Evolutionary conservation across 2,797 vertebrate species (phyloP), one percentile per base, ranked within the genome.

Genomic region (Saxicola maurus): DNA sequence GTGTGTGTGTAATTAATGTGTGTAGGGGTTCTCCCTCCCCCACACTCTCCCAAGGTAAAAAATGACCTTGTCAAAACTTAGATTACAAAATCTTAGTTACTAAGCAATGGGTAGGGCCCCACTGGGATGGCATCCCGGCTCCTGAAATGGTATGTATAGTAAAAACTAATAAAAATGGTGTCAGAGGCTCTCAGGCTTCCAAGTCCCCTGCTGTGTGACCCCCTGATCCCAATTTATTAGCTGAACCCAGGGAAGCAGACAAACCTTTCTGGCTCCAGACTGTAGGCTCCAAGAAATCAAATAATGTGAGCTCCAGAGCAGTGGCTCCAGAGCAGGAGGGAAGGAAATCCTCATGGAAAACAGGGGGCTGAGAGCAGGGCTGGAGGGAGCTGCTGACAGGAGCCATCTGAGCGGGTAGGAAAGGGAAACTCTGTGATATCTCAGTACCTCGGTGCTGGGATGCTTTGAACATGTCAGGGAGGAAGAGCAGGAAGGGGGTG

Each of bases 121-220:
- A 93, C 95, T 95, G 97, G 97, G 97, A 96, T 97, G 97, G 97
- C 96, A 97, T 97, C 96, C 93, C 13, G 1, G 94, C 96, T 96
- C 91, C 95, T 94, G 97, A 96, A 97, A 96, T 97, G 96, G 96
- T 96, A 96, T 96, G 96, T 96, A 96, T 96, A 97, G 96, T 96
- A 95, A 97, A 98, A 98, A 97, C 97, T 97, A 98, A 98, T 98
- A 97, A 98, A 98, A 97, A 95, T 91, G 61, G 96, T 98, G 97
- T 97, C 97, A 97, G 96, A 94, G 96, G 90, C 96, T 97, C 96
- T 96, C 97, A 97, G 96, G 95, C 97, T 97, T 96, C 97, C 96
- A 96, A 95, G 94, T 97, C 97, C 96, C 97, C 96, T 96, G 97
- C 96, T 94, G 96, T 94, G 97, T 96, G 96, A 98, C 97, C 97